phyloP scores from a whole-genome alignment of 1,140 invertebrate genomes.

The Brachionus calyciflorus region DNA sequence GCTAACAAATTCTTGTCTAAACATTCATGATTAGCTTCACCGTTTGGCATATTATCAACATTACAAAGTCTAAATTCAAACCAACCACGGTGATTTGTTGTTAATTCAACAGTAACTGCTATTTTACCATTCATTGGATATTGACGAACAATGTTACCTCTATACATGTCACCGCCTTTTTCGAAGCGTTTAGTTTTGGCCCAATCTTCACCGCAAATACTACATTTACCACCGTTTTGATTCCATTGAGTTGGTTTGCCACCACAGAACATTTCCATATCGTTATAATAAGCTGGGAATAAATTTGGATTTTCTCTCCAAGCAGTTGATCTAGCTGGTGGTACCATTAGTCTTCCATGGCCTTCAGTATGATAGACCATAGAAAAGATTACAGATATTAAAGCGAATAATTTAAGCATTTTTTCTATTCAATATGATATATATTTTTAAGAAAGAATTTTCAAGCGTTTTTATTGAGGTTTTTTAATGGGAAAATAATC shows the following conservation, averaged over 20 bases:
- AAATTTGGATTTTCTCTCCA: conserved; percentile 68
- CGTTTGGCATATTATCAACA: neutral
- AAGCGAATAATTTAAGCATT: too few relatives aligned
- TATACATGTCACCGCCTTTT: conserved; percentile 23
- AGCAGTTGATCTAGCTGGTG: conserved; percentile 57
- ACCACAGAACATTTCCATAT: conserved; percentile 83
- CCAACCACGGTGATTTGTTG: conserved; percentile 53
- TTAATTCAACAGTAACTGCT: conserved; percentile 29
- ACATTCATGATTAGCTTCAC: conserved; percentile 30
- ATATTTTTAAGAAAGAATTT: too few relatives aligned
- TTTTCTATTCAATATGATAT: too few relatives aligned
- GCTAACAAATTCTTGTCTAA: conserved; percentile 9
- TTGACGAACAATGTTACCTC: neutral
- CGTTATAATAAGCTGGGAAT: conserved; percentile 76
- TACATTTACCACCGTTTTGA: conserved; percentile 36
- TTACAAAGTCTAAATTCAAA: conserved; percentile 52
- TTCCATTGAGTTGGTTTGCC: conserved; percentile 67
- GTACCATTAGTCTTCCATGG: conserved; percentile 18
- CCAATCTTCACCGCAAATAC: conserved; percentile 43
- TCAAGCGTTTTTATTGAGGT: too few relatives aligned
- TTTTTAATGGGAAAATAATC: too few relatives aligned
- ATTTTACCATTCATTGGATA: conserved; percentile 7
- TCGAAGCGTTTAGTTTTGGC: neutral
- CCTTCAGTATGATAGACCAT: too few relatives aligned
- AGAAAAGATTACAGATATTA: too few relatives aligned